Conservation (phyloP, 2,888 invertebrate species). For the Apamea crenata region DNA sequence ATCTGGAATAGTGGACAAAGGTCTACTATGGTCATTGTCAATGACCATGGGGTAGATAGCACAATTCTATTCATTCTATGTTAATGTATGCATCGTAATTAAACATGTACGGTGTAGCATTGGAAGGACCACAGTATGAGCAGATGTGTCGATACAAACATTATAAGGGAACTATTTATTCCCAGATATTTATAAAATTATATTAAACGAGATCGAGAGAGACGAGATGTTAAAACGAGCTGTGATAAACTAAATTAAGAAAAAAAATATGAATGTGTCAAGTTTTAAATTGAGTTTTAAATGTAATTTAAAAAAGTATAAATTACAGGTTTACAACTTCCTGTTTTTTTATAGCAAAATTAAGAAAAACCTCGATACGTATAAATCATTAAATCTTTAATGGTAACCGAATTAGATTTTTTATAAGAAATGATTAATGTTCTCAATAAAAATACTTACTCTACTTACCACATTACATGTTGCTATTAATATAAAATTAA, state of each 20-base stretch:
- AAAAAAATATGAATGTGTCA: background rate
- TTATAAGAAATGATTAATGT: constrained; percentile 29
- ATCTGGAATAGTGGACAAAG: constrained; percentile 31
- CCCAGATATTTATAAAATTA: background rate
- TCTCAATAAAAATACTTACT: constrained; percentile 18
- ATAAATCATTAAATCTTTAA: constrained; percentile 20
- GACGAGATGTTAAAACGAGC: background rate
- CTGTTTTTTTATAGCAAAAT: background rate
- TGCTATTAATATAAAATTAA: background rate
- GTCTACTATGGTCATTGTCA: constrained; percentile 53
- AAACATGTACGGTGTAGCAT: constrained; percentile 46
- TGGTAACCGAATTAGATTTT: constrained; percentile 18
- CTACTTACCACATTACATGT: constrained; percentile 6
- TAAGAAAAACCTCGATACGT: background rate
- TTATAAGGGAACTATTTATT: constrained; percentile 31
- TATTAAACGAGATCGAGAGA: no score
- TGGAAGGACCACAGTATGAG: constrained; percentile 44
- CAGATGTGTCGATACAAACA: constrained; percentile 65
- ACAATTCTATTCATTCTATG: constrained; percentile 36
- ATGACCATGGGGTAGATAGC: constrained; percentile 52
- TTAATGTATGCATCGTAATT: constrained; percentile 60
- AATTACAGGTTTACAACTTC: background rate
- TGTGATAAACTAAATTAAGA: background rate
- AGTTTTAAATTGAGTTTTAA: background rate
- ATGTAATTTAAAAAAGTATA: background rate